Conservation (phyloP, 2,888 invertebrate genomes). For the Cabera pusaria region DNA sequence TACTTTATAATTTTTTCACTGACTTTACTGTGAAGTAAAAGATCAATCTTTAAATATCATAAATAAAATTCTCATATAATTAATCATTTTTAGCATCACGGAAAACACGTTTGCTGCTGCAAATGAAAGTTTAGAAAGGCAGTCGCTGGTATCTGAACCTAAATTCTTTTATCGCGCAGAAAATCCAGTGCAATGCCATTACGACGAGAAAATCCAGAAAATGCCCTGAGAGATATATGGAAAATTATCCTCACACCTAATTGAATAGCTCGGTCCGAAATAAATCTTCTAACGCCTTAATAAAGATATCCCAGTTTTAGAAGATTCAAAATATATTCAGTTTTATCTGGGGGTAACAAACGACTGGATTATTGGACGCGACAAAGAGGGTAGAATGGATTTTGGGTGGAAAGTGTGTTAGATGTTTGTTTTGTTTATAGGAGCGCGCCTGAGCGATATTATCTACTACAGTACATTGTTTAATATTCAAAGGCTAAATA, state of each 20-base stretch:
- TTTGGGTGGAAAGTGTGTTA: background rate
- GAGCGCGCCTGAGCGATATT: too few relatives aligned
- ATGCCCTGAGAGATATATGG: constrained; percentile 32
- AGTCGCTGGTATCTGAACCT: too few relatives aligned
- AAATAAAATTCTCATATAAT: too few relatives aligned
- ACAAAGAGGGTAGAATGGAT: constrained; percentile 9
- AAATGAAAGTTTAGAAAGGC: too few relatives aligned
- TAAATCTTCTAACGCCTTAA: constrained; percentile 50
- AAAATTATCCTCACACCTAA: constrained; percentile 45
- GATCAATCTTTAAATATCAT: too few relatives aligned
- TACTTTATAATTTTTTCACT: too few relatives aligned
- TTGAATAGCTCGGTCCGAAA: constrained; percentile 43
- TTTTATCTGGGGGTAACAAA: constrained; percentile 47
- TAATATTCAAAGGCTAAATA: too few relatives aligned
- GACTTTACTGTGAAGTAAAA: too few relatives aligned
- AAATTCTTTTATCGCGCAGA: constrained; percentile 2
- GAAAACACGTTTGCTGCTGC: too few relatives aligned
- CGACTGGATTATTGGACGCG: constrained; percentile 33
- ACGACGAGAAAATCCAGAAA: constrained; percentile 24
- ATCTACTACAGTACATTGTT: too few relatives aligned
- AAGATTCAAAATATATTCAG: constrained; percentile 56
- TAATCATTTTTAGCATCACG: too few relatives aligned
- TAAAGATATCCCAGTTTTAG: constrained; percentile 50
- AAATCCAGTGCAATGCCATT: constrained; percentile 14
- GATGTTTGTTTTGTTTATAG: too few relatives aligned